Percentiles rank a stretch among this genome's conserved stretches.
phyloP scores from a whole-genome alignment of 2,888 invertebrate species.

The Entomobrya proxima region DNA sequence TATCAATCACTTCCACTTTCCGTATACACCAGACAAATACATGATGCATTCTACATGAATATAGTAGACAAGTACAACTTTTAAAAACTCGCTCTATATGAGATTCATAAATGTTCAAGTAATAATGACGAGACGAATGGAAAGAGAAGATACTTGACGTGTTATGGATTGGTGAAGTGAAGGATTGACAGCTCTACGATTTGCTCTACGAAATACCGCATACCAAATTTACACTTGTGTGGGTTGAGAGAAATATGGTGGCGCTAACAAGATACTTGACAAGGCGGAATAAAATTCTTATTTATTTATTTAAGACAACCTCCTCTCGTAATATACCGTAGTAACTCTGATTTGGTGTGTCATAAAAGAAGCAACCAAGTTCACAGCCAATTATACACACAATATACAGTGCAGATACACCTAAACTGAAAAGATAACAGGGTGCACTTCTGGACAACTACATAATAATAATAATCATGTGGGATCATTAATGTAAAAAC shows the following conservation, averaged over 20 bases:
- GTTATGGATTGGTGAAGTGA: constrained; percentile 34
- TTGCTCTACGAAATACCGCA: neutral
- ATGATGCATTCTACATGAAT: neutral
- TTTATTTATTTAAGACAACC: constrained; percentile 36
- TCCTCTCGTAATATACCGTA: neutral
- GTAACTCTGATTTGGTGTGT: neutral
- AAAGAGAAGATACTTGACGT: constrained; percentile 3
- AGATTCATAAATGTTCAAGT: constrained; percentile 20
- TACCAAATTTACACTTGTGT: constrained; percentile 23
- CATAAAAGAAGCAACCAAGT: neutral
- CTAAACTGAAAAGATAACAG: neutral
- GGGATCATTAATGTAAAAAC: constrained; percentile 36
- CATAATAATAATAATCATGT: constrained; percentile 1
- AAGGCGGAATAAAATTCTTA: constrained; percentile 17
- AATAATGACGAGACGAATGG: neutral
- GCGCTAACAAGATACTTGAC: constrained; percentile 53
- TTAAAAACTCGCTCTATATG: neutral
- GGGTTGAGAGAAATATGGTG: neutral
- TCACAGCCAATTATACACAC: neutral
- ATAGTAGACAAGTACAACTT: no score
- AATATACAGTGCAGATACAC: neutral
- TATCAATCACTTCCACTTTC: constrained; percentile 41
- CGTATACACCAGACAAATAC: neutral
- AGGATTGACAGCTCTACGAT: constrained; percentile 19
- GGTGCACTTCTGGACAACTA: neutral